Conservation (phyloP, 2,888 invertebrate species). For the Macaria liturata region DNA sequence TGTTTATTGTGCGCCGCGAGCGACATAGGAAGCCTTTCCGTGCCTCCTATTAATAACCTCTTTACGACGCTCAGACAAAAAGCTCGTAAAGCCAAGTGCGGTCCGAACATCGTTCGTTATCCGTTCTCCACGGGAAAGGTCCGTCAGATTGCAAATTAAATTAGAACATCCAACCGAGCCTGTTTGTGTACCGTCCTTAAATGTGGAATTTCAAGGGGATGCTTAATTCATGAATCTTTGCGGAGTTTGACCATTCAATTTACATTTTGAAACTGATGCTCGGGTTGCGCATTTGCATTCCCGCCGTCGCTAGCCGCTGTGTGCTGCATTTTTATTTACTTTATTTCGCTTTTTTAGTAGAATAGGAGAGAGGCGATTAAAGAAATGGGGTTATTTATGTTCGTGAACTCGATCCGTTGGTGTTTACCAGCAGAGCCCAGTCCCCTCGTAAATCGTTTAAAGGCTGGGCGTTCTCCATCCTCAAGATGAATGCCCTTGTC, state of each 20-base stretch:
- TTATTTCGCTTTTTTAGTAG: conserved; percentile 47
- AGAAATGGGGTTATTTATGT: conserved; percentile 60
- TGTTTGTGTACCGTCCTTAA: conserved; percentile 65
- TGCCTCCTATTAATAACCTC: conserved; percentile 62
- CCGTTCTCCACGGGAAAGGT: conserved; percentile 63
- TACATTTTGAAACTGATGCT: conserved; percentile 72
- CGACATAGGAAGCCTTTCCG: conserved; percentile 55
- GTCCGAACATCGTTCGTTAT: conserved; percentile 59
- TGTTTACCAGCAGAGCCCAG: conserved; percentile 63
- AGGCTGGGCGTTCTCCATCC: conserved; percentile 77
- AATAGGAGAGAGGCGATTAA: conserved; percentile 38
- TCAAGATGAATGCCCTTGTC: conserved; percentile 78
- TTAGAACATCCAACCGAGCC: conserved; percentile 63
- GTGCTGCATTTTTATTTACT: conserved; percentile 59
- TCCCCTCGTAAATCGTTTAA: conserved; percentile 80
- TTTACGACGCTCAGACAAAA: conserved; percentile 60
- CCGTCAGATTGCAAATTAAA: conserved; percentile 70
- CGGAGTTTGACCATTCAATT: conserved; percentile 74
- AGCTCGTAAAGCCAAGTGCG: conserved; percentile 50
- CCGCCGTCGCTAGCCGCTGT: conserved; percentile 48
- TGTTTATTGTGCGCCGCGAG: conserved; percentile 52
- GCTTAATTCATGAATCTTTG: conserved; percentile 76
- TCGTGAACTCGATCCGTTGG: conserved; percentile 53
- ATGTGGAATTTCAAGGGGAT: conserved; percentile 70
- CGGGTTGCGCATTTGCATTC: conserved; percentile 66